Conservation (phyloP, 2,797 vertebrate species). For the Pitangus sulphuratus region DNA sequence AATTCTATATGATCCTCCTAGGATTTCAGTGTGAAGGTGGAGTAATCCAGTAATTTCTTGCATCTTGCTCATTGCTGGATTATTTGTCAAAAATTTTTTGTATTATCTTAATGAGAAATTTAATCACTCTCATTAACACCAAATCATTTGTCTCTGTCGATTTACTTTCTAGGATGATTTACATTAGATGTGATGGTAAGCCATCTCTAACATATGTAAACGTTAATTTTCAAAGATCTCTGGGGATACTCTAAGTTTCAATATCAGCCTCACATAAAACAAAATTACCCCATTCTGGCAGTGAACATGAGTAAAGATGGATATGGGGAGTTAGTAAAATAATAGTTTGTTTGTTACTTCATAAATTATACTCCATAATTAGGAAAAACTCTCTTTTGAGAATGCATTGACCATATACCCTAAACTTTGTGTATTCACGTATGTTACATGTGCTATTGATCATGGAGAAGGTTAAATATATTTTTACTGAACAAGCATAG, state of each 20-base stretch:
- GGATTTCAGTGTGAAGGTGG: neutral
- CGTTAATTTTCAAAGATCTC: neutral
- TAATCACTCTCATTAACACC: neutral
- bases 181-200: neutral
- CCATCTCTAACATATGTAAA: neutral
- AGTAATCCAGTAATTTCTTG: neutral
- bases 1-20: neutral
- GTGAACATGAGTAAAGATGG: neutral
- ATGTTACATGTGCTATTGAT: neutral
- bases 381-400: neutral
- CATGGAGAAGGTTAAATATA: neutral
- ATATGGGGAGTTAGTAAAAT: neutral
- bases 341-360: neutral
- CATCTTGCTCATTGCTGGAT: neutral
- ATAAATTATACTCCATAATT: neutral
- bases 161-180: constrained; percentile 15
- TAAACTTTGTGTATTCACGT: neutral
- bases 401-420: neutral
- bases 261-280: neutral
- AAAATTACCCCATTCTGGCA: neutral
- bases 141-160: neutral
- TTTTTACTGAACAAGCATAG: neutral
- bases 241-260: neutral
- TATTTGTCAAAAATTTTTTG: neutral
- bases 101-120: neutral